phyloP scores from a whole-genome alignment of 2,113 vertebrate species.

The Calypte anna region DNA sequence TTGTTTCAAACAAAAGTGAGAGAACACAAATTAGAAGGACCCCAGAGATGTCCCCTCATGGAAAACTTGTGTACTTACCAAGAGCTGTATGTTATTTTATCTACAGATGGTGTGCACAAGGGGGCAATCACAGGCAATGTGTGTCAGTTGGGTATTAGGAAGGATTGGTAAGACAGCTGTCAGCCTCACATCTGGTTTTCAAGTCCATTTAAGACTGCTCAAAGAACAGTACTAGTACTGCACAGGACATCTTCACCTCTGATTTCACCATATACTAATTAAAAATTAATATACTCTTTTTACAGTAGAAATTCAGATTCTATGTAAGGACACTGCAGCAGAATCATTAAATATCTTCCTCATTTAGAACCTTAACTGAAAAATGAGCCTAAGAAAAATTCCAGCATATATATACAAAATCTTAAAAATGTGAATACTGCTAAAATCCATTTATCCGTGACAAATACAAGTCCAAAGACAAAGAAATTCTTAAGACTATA shows the following conservation, averaged over 20 bases:
- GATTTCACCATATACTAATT: neutral
- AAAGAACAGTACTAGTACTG: neutral
- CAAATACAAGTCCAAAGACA: neutral
- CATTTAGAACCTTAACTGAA: neutral
- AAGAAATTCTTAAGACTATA: neutral
- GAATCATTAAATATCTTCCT: neutral
- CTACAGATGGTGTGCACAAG: rapidly evolving
- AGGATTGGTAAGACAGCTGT: neutral
- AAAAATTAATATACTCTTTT: neutral
- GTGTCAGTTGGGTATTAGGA: neutral
- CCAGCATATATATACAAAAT: neutral
- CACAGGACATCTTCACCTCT: neutral
- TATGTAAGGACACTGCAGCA: neutral
- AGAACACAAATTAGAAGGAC: neutral
- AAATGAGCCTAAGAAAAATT: neutral
- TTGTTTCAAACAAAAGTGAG: neutral
- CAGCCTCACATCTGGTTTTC: neutral
- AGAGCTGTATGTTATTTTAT: neutral
- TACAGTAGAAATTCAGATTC: neutral
- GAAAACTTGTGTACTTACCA: neutral
- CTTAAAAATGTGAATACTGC: neutral
- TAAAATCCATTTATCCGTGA: neutral
- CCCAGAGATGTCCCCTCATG: neutral
- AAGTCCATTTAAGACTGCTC: neutral
- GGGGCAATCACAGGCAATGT: neutral